Evolutionary conservation across 2,113 vertebrate genomes (phyloP), one percentile per base, ranked within the genome.

Genomic region (Amblyornis subalaris): DNA sequence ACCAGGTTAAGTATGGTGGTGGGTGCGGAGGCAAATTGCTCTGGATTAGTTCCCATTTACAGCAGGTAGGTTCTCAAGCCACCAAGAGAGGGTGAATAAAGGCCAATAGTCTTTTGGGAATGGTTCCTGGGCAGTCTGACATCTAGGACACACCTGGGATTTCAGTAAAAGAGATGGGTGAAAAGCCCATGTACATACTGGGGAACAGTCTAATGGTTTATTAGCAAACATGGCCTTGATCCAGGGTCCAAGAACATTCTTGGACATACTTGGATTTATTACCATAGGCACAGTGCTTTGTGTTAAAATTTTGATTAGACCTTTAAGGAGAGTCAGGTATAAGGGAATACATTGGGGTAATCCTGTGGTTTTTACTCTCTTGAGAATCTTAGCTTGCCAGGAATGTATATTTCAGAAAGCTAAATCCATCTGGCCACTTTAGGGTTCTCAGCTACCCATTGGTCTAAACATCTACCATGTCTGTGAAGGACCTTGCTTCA

Each of bases 391-490:
- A 51, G 1, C 23, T 69, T 79, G 8, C 12, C 26, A 75, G 42
- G 50, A 88, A 69, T 8, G 8, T 14, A 2, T 19, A 31, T 74
- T 89, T 48, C 55, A 73, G 72, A 86, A 83, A 65, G 38, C 18
- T 25, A 70, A 55, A 44, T 47, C 35, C n/a, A 20, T 60, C 45
- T 55, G 28, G 6, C 8, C n/a, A 26, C 13, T 60, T 90, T 12
- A 29, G 20, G 7, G 4, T 42, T 31, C 25, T 65, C 48, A 81
- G 19, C 29, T 80, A 38, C 24, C 3, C 0, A 0, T 12, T 28
- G 35, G 10, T 25, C 36, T 77, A 74, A 74, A 50, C 7, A 4
- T 77, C 17, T 28, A 18, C 25, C 8, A 6, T 16, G 14, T 35
- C 15, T 57, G 22, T 58, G 36, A 81, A 67, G n/a, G 33, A 53